Evolutionary conservation across 2,113 vertebrate genomes (phyloP), one percentile per base, ranked within the genome.

Genomic region (Corythornis madagascariensis): DNA sequence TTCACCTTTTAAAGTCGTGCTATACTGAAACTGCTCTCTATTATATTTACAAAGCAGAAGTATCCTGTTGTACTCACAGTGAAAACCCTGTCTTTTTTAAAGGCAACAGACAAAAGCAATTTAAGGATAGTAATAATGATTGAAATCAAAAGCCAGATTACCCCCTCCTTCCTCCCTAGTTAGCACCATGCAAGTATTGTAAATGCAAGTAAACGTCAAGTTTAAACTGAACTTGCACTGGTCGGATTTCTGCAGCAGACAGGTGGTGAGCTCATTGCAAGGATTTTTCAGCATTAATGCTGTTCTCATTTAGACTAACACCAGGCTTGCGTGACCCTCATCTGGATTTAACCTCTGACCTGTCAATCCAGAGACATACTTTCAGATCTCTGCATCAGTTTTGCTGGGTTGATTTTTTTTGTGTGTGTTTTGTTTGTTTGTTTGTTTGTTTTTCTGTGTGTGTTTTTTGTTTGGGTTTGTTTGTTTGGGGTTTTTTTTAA

Each of bases 321-420:
- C 76, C 84, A 95, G 87, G 94, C 95, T 93, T 83, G 90, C 90
- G 86, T 85, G 90, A 96, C 96, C 92, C 92, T 94, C 86, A 94
- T 96, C 93, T 96, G 93, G 88, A 76, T 96, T 97, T 93, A 97
- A 96, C 94, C 91, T 92, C 52, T 95, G 91, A 95, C 77, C 86
- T 21, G 45, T 74, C 83, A 97, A 93, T 96, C 94, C 73, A 82
- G 75, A 89, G 61, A 75, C 65, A 80, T 90, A 78, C 72, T 96
- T 94, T 94, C 53, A 70, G 86, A 72, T 61, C 67, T 89, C 82
- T 24, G 1, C 65, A 92, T 60, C 78, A 83, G 84, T 55, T 91
- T 86, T 64, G 8, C 4, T 33, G 21, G 57, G 57, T 29, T 31
- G 22, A 26, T 56, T 28, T 29, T 21, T 53, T 31, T 29, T 13